Base-by-base conservation (phyloP, 2,888 invertebrate genomes). In the Phlogophora meticulosa region DNA sequence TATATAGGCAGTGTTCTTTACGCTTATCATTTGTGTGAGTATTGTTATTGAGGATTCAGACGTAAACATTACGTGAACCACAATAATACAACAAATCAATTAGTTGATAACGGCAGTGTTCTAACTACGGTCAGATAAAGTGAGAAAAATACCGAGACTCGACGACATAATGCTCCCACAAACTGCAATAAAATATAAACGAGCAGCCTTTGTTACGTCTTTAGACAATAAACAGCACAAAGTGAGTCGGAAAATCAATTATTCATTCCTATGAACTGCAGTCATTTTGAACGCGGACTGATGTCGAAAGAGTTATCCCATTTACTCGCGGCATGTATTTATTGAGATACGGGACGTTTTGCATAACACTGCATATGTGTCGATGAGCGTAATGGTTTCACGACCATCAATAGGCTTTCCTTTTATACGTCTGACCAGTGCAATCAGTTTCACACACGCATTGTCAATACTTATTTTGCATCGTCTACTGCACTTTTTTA, bases 1-100 rank as follows among this genome's bases (percentile, higher is more conserved):
- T 58, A 45, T 42, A 48, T 38, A 72, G 67, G 58, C 77, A 56
- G 61, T 71, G 53, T 56, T 67, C 42, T 45, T 75, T 60, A 40
- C 28, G 11, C 10, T 59, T 48, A 53, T 22, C 3, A 17, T 49
- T 60, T 57, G 38, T 60, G 61, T 65, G n/a, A 51, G 46, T 70
- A 32, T 45, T 46, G 42, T 49, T 55, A 34, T 43, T 52, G 66
- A 60, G 57, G 52, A 55, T 46, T 57, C 17, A 53, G 28, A 34
- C 13, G 20, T 28, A 32, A 32, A 43, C 10, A 11, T 20, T 20
- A 20, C 22, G 22, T 24, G 22, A 42, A 58, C 9, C n/a, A 43
- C 22, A 68, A 38, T 69, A 24, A 34, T 52, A 34, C 38, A 52
- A 40, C 38, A 61, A 61, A 61, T 10, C n/a, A 45, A 45, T 55